Conservation (phyloP, 2,113 vertebrate genomes). For the Indicator maculatus region DNA sequence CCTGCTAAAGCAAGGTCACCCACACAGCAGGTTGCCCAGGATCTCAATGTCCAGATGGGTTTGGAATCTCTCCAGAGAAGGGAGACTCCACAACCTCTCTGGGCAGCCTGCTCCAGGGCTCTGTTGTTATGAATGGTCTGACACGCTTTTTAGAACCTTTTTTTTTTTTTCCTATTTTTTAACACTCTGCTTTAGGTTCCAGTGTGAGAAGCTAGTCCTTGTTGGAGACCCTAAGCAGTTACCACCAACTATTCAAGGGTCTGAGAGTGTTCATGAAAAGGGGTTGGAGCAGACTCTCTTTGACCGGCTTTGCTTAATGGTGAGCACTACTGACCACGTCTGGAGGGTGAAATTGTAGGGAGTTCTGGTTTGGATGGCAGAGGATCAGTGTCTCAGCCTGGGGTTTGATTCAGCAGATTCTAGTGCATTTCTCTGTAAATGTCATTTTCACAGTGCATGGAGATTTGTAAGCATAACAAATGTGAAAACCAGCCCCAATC, state of each 20-base stretch:
- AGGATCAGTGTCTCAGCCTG: neutral
- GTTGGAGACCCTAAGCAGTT: constrained; percentile 84
- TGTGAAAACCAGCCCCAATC: neutral
- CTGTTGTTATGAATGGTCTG: too few species aligned
- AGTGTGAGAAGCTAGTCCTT: constrained; percentile 82
- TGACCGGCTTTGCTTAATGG: constrained; percentile 81
- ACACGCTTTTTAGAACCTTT: neutral
- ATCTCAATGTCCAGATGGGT: too few species aligned
- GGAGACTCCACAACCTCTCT: too few species aligned
- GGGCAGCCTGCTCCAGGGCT: too few species aligned
- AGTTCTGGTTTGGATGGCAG: neutral
- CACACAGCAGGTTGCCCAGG: too few species aligned
- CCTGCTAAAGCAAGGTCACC: too few species aligned
- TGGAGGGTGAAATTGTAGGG: neutral
- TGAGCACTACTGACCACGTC: neutral
- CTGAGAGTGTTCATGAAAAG: constrained; percentile 73
- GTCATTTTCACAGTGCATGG: neutral
- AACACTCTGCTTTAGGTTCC: constrained; percentile 71
- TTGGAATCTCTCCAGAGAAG: too few species aligned
- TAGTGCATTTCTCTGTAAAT: neutral
- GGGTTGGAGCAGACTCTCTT: constrained; percentile 85
- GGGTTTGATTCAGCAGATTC: neutral
- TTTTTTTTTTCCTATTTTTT: neutral
- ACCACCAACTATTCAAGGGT: constrained; percentile 82
- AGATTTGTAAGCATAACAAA: neutral